These are phyloP conservation scores for Brachionus manjavacas DNA, from an alignment of 1,140 invertebrate species.

Conservation along the genomic window DNA sequence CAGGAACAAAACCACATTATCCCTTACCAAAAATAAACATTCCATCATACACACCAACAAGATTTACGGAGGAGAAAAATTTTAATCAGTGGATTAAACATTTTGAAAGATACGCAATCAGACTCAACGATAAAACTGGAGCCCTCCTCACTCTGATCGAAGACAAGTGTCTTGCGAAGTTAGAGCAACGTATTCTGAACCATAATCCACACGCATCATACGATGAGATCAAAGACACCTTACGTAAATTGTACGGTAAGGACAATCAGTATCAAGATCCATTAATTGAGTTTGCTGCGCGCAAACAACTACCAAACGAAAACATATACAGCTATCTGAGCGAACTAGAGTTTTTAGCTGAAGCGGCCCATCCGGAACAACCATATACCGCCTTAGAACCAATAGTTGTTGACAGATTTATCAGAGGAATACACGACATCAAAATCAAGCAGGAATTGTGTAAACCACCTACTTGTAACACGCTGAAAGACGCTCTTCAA, in stretches of 20 bases:
- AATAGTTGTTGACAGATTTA: conserved; percentile 21
- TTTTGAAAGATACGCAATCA: no score
- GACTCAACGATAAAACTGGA: no score
- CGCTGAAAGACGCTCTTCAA: neutral
- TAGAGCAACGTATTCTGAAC: neutral
- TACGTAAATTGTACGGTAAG: neutral
- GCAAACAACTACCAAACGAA: conserved; percentile 15
- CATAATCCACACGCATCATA: neutral
- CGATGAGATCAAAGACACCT: neutral
- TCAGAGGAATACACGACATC: neutral
- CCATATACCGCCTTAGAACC: neutral
- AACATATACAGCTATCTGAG: conserved; percentile 5
- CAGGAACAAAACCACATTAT: no score
- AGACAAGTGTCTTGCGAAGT: neutral
- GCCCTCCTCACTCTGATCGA: neutral
- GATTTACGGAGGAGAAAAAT: no score
- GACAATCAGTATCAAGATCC: no score
- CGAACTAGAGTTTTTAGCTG: neutral
- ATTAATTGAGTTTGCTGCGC: neutral
- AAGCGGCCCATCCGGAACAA: conserved; percentile 11
- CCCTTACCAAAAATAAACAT: no score
- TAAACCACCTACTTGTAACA: neutral
- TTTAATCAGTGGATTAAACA: no score
- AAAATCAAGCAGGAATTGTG: conserved; percentile 21
- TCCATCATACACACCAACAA: no score